phyloP scores from a whole-genome alignment of 2,888 invertebrate genomes.

The Eupithecia tripunctaria region DNA sequence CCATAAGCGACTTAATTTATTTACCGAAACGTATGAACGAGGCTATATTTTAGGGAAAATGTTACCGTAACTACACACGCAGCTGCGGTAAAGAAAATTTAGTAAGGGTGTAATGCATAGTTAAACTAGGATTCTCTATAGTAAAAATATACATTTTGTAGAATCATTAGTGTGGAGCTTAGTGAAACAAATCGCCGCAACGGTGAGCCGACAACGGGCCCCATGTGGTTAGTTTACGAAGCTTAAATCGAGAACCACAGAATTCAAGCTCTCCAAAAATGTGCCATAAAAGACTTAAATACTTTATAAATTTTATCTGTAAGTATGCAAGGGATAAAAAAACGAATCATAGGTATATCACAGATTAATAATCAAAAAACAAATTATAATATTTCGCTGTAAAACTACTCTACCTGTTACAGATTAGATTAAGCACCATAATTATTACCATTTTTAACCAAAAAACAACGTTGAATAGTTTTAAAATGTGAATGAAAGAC shows the following conservation, averaged over 20 bases:
- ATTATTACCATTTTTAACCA: not conserved
- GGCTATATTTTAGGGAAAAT: not conserved
- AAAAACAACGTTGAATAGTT: not conserved
- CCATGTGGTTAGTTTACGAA: not conserved
- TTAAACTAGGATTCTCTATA: slow-evolving; percentile 10
- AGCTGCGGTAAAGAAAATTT: not conserved
- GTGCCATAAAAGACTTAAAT: not conserved
- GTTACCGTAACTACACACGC: slow-evolving; percentile 5
- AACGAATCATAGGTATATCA: slow-evolving; percentile 22
- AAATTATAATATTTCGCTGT: not conserved
- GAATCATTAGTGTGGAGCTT: slow-evolving; percentile 33
- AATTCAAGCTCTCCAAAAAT: not conserved
- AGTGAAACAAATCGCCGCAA: slow-evolving; percentile 32
- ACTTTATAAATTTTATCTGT: not conserved
- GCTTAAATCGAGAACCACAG: slow-evolving; percentile 5
- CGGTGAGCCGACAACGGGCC: not conserved
- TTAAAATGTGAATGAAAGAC: not conserved
- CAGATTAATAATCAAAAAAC: slow-evolving; percentile 24
- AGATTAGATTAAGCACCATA: slow-evolving; percentile 28
- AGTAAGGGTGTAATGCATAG: slow-evolving; percentile 2
- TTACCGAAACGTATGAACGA: slow-evolving; percentile 7
- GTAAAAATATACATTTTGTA: slow-evolving; percentile 17
- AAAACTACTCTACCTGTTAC: slow-evolving; percentile 8
- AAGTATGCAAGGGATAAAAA: not conserved
- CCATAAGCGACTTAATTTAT: slow-evolving; percentile 7